Evolutionary conservation across 1,140 invertebrate genomes (phyloP).

Genomic region (Macrocentrus cingulum): DNA sequence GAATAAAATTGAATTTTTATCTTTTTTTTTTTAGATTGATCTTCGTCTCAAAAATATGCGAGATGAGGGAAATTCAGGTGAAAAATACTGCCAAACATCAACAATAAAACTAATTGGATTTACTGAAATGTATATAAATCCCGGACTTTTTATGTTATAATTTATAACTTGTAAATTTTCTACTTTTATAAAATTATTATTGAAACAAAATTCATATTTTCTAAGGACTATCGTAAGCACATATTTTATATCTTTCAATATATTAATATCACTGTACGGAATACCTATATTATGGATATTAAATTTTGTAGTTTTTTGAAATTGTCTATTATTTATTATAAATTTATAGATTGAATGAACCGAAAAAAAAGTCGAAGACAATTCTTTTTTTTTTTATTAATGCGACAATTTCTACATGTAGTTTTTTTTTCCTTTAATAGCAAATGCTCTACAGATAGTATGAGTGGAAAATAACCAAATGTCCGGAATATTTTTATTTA

Average conservation of each 20-base stretch:
- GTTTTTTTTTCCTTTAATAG: no score
- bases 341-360: no score
- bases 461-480: no score
- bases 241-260: no score
- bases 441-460: no score
- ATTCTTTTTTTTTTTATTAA: background rate
- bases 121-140: conserved; percentile 66
- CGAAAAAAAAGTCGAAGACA: background rate
- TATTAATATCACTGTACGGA: no score
- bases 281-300: no score
- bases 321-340: no score
- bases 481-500: no score
- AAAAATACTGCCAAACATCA: conserved; percentile 60
- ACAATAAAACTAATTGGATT: conserved; percentile 62
- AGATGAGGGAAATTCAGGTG: no score
- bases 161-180: conserved; percentile 44
- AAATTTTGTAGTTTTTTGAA: no score
- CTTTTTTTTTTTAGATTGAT: conserved; percentile 4
- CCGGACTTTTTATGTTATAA: conserved; percentile 60
- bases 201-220: background rate
- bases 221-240: no score
- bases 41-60: conserved; percentile 47
- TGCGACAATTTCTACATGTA: background rate
- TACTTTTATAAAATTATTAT: conserved; percentile 5
- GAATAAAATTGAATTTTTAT: background rate